Evolutionary conservation across 2,797 vertebrate genomes (phyloP), one percentile per base, ranked within the genome.

Genomic region (Enteromius unitaeniatus): DNA sequence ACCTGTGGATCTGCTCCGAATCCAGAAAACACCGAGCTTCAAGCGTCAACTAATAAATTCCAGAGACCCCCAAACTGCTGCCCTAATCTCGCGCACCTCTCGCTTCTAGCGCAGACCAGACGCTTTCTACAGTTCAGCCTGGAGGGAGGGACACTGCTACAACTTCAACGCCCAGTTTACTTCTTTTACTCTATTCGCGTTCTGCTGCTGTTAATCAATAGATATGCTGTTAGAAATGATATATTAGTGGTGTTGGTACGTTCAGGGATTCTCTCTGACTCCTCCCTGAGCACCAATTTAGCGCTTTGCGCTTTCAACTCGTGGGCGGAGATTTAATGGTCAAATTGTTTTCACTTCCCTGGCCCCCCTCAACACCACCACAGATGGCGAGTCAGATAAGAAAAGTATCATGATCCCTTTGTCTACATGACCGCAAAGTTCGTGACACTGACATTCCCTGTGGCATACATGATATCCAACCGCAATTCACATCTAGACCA

Each of bases 381-480:
- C 93, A 95, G 94, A 95, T 95, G 93, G 91, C 89, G 89, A 88
- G 88, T 87, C 62, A 91, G 93, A 95, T 95, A 94, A 94, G 92
- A 82, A 68, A 51, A 89, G 85, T 81, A 74, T 34, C 87, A 91
- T 90, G 86, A 89, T 91, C 90, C 92, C 91, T 91, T 91, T 90
- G 93, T 89, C 90, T 90, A 90, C 88, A 90, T 89, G 90, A 90
- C 86, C 88, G 83, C 89, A 85, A 78, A 93, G 93, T 93, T 95
- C 94, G 86, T 92, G 93, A 94, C 93, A 93, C 92, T 93, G 92
- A 93, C 93, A 94, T 94, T 94, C 94, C 91, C 92, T 70, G 86
- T 89, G 90, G 92, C 93, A 91, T 88, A 92, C 87, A 90, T 89
- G 92, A 93, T 94, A 91, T 89, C 81, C 82, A 51, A 45, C 91